These are phyloP conservation scores for Microctenopoma steveboyesi DNA, from an alignment of 2,797 vertebrate genomes.

Conservation along the genomic window DNA sequence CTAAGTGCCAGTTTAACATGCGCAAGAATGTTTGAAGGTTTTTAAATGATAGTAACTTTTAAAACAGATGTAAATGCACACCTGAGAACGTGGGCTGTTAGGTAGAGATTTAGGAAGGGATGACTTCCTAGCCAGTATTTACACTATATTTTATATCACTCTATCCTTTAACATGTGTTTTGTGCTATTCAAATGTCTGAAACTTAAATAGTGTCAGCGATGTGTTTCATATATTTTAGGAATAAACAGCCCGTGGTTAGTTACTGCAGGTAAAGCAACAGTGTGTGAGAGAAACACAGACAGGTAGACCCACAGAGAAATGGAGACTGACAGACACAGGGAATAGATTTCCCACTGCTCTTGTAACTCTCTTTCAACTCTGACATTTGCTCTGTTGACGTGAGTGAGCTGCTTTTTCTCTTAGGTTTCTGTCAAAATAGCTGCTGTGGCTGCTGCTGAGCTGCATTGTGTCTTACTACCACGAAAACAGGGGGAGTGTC, in stretches of 20 bases:
- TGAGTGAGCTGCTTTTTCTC: slow-evolving; percentile 32
- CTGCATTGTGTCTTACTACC: slow-evolving; percentile 18
- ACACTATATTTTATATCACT: too few relatives aligned
- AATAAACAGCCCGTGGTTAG: not conserved
- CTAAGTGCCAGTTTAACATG: too few relatives aligned
- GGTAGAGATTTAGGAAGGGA: too few relatives aligned
- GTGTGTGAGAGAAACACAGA: slow-evolving; percentile 17
- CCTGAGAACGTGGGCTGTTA: too few relatives aligned
- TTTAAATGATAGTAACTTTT: too few relatives aligned
- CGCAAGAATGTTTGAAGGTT: too few relatives aligned
- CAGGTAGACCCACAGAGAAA: slow-evolving; percentile 26
- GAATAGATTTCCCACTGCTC: slow-evolving; percentile 40
- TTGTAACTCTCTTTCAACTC: slow-evolving; percentile 44
- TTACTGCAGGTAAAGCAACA: not conserved
- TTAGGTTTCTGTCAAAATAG: slow-evolving; percentile 29
- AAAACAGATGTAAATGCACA: too few relatives aligned
- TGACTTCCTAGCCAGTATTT: too few relatives aligned
- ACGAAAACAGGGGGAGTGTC: slow-evolving; percentile 25
- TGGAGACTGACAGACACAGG: slow-evolving; percentile 37
- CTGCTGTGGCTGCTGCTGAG: slow-evolving; percentile 7
- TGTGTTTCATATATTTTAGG: not conserved
- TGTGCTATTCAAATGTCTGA: not conserved
- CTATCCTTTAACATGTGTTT: not conserved
- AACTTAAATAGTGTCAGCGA: not conserved
- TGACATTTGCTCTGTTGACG: slow-evolving; percentile 37